Evolutionary conservation across 2,888 invertebrate genomes (phyloP).

Genomic region (Poecilus cupreus): DNA sequence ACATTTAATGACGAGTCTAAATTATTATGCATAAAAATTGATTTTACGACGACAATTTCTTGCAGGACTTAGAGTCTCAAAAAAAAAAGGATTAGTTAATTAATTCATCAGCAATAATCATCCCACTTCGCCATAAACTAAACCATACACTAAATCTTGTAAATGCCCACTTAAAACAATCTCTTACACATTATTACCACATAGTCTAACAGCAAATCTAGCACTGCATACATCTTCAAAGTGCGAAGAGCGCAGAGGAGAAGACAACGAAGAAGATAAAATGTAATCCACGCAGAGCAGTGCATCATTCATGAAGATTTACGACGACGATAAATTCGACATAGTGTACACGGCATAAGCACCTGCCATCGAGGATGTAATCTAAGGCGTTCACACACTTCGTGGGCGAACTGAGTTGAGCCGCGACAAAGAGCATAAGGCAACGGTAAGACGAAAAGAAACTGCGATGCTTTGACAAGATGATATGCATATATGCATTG

Average conservation of each 20-base stretch:
- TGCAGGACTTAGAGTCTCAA: no score
- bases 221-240: constrained; percentile 15
- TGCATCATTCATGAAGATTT: constrained; percentile 44
- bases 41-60: no score
- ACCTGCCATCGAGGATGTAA: constrained; percentile 46
- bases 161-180: constrained; percentile 36
- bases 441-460: background rate
- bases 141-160: background rate
- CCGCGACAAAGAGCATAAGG: background rate
- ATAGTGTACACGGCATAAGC: constrained; percentile 30
- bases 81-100: background rate
- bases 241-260: constrained; percentile 1
- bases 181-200: constrained; percentile 2
- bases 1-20: no score
- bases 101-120: background rate
- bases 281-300: constrained; percentile 22
- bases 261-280: constrained; percentile 17
- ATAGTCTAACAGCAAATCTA: background rate
- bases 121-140: background rate
- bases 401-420: constrained; percentile 22
- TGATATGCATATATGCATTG: constrained; percentile 5
- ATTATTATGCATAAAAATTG: no score
- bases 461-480: background rate
- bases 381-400: constrained; percentile 41
- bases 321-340: constrained; percentile 40